Base-by-base conservation (phyloP, 2,888 invertebrate genomes). In the Drosophila quasianomalipes region DNA sequence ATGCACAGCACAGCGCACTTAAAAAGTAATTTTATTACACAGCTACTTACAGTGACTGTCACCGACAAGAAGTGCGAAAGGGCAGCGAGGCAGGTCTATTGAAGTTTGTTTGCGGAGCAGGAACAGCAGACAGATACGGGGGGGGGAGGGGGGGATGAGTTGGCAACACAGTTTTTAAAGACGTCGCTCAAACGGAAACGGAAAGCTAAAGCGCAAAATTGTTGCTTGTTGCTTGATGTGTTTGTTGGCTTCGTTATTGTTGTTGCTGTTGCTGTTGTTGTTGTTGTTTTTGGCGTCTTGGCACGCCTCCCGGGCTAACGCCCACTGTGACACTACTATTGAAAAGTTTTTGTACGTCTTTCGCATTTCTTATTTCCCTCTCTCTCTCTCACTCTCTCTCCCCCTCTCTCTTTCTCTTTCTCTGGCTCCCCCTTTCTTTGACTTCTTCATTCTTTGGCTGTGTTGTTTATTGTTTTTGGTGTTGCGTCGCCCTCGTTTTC, bases 1-100 rank as follows among this genome's bases (percentile, higher is more conserved):
- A 86, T 81, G 79, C 83, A 62, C 67, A 76, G 83, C 85, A 90
- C 81, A 69, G 70, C 79, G 83, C 86, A 88, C 84, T 90, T 90
- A 89, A 87, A 87, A 89, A 89, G 90, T 88, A 90, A 88, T 88
- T 88, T 88, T 90, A 88, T 88, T 88, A 88, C 86, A 81, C 77
- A 81, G 90, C 90, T 86, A 88, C 90, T 88, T 88, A 84, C 76
- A 76, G 86, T 64, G 66, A 71, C 82, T 81, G 77, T 75, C 81
- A 76, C 74, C 76, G 70, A 58, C 57, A 39, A 39, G 30, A 58
- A 47, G 68, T 51, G 57, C 37, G 47, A 61, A 64, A 61, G 26
- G 44, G 51, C 64, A 31, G 59, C 49, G 35, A 62, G 66, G 62
- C 68, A 63, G 65, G 49, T 63, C 63, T 60, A 53, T 49, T 39